Evolutionary conservation across 2,113 vertebrate genomes (phyloP).

Genomic region (Xyliphius kryptos): DNA sequence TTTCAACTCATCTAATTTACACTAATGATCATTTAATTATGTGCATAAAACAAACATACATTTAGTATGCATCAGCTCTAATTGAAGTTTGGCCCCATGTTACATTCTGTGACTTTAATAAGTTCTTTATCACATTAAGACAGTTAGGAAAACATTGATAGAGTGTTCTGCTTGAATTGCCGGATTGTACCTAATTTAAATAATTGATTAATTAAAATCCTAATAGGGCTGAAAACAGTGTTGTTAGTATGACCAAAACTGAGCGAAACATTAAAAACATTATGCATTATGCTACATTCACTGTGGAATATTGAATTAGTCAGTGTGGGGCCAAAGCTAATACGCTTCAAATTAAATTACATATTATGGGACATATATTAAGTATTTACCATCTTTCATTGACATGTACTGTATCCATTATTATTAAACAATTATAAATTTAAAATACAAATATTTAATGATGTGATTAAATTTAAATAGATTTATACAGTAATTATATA

Average conservation of each 20-base stretch:
- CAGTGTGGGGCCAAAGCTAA: not conserved
- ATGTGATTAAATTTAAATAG: no score
- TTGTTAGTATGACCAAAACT: not conserved
- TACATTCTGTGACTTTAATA: not conserved
- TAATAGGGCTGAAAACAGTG: not conserved
- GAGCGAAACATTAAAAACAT: not conserved
- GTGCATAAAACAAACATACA: constrained; percentile 22
- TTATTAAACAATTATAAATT: no score
- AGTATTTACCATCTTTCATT: no score
- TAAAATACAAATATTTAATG: no score
- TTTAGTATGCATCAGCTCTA: constrained; percentile 7
- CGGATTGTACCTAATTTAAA: not conserved
- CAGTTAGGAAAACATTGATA: not conserved
- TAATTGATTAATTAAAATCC: not conserved
- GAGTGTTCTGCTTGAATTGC: not conserved
- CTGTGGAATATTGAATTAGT: not conserved
- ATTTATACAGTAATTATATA: no score
- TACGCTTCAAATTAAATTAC: not conserved
- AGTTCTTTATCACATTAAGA: not conserved
- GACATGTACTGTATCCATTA: no score
- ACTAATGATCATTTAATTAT: constrained; percentile 17
- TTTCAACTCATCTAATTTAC: constrained; percentile 11
- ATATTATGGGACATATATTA: no score
- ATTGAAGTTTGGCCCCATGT: not conserved
- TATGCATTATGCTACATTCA: not conserved